Evolutionary conservation across 2,888 invertebrate genomes (phyloP), one percentile per base, ranked within the genome.

Genomic region (Chesias legatella): DNA sequence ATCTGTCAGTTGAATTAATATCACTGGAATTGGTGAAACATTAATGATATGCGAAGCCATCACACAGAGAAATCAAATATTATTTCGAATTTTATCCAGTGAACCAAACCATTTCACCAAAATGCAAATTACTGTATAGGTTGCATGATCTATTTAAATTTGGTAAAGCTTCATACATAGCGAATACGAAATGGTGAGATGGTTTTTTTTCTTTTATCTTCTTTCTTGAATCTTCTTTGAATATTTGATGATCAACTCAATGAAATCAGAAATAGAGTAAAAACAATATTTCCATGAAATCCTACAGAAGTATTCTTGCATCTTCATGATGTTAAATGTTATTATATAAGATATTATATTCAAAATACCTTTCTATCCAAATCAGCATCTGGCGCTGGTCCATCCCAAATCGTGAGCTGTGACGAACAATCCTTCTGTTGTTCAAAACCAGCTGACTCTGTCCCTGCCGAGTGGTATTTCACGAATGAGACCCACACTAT

Each of bases 401-500:
- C 94, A 58, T 94, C 94, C 93, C 94, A 94, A 49, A 94, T 92
- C 32, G 93, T 90, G 17, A 94, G 88, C 53, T 92, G 90, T 4
- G 94, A 93, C 39, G 93, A 93, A 66, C 94, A 94, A 57, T 94
- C 93, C 48, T 90, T 88, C 28, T 91, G 90, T 38, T 91, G 89
- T 61, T 92, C 92, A 61, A 92, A 92, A 7, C 91, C 90, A 1
- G 91, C 90, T 1, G 91, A 90, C 51, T 92, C 92, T 0, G 91
- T 88, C 29, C 90, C 91, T 24, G 92, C 92, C 1, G 94, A 93
- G 78, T 94, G 94, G 71, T 95, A 95, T 77, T 95, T 94, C 60
- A 94, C 91, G 71, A 95, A 95, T 13, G 94, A 94, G 53, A 95
- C 90, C 95, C 95, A 95, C 13, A 95, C 94, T 44, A 94, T 92